Conservation (phyloP, 2,797 vertebrate species). For the Octomys mimax region DNA sequence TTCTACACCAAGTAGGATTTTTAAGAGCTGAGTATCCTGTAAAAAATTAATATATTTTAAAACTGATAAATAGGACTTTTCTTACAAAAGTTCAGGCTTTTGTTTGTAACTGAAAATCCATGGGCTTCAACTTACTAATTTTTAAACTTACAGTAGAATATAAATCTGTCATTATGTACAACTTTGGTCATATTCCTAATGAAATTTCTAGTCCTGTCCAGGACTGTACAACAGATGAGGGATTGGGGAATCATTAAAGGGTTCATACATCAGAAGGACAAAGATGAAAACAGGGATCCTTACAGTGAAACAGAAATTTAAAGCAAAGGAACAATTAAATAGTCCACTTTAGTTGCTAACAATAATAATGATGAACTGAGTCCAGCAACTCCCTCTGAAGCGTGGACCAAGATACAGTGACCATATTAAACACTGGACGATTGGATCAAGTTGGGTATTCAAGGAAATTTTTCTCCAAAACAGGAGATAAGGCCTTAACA, state of each 20-base stretch:
- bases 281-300: neutral
- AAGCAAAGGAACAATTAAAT: slow-evolving; percentile 45
- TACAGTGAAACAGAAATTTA: slow-evolving; percentile 3
- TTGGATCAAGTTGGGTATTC: neutral
- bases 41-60: neutral
- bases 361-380: neutral
- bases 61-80: neutral
- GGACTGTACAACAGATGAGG: neutral
- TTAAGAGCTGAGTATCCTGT: neutral
- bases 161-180: neutral
- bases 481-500: neutral
- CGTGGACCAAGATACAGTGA: neutral
- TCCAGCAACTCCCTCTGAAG: slow-evolving; percentile 22
- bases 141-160: slow-evolving; percentile 24
- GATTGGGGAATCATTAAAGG: neutral
- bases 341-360: slow-evolving; percentile 29
- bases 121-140: neutral
- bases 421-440: slow-evolving; percentile 8
- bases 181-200: slow-evolving; percentile 42
- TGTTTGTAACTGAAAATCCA: slow-evolving; percentile 10
- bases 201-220: neutral
- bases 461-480: neutral
- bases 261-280: neutral
- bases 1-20: slow-evolving; percentile 33
- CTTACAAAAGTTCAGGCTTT: slow-evolving; percentile 31